Base-by-base conservation (phyloP, 2,113 vertebrate genomes). In the Triplophysa siluroides region DNA sequence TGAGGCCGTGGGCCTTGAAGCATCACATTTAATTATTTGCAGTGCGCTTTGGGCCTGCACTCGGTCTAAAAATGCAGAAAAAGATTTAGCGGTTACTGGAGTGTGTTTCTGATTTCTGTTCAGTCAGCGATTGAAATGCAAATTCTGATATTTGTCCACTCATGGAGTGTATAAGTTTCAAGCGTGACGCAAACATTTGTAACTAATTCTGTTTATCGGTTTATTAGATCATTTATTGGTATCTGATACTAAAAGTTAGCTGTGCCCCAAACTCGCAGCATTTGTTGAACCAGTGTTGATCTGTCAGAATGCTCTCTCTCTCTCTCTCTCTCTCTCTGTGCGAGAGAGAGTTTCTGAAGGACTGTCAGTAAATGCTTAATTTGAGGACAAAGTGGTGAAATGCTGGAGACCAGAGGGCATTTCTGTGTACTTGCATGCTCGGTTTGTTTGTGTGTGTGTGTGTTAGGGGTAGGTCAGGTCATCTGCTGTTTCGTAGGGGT, bases 21-120 rank as follows among this genome's bases (percentile, higher is more conserved):
- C 58, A 63, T 75, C 58, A 75, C 72, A 29, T 75, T 75, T 75
- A 62, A 75, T 75, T 63, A 76, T 76, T 47, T 47, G 9, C 72
- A 1, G 33, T 19, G 26, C n/a, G 19, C 54, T 73, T 29, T 73
- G 56, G 38, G 56, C 29, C 29, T 24, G 71, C 26, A 38, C 47
- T 75, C 41, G 16, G 72, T 75, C 72, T 76, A 23, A 63, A 23
- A 61, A 47, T n/a, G 73, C 58, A 38, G 70, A 56, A n/a, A n/a
- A 19, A 11, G 73, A 13, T 47, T 75, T 29, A 47, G 24, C 23
- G 23, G 21, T 76, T 19, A 26, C 58, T 62, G 58, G 9, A 62
- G 72, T 38, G 38, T 0, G n/a, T 23, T 45, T 45, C 38, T 72
- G 69, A 72, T 58, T 72, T 58, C 56, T 72, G 52, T 72, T 58